Evolutionary conservation across 2,797 vertebrate species (phyloP), one percentile per base, ranked within the genome.

Genomic region (Strix occidentalis): DNA sequence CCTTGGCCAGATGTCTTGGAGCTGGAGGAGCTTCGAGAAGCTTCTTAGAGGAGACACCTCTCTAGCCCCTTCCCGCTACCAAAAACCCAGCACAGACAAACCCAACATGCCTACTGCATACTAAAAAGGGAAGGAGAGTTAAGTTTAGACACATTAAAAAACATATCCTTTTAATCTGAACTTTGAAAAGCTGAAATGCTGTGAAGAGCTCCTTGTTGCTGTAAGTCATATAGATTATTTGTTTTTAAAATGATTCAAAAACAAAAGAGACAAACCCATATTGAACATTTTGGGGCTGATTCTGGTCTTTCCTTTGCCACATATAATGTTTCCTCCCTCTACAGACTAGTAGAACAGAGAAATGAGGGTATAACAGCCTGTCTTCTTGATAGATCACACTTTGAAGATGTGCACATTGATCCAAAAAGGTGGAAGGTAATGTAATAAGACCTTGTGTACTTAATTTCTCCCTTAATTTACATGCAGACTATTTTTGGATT

Each of bases 291-390:
- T 9, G 16, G 3, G 11, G 2, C 4, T 24, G 10, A 63, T 86
- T 93, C 46, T 90, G 19, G 6, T 12, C 7, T 87, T 53, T 81
- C 14, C 37, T 79, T 76, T 64, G 16, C 4, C 11, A 19, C 1
- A 4, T 51, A 11, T 53, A 66, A 46, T 0, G 0, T 28, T 74
- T 71, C 13, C 10, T 51, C 13, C 21, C 7, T 56, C 31, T 53
- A 53, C 37, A 81, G 20, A 18, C 8, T 5, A 78, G 21, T 41
- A 39, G 48, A 80, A 66, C 25, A 78, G 19, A 70, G 12, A 89
- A 89, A 89, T 20, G 11, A 48, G 8, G 13, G 9, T 46, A 41
- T 25, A 64, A 48, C 26, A 58, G 23, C 24, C 8, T 53, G 60
- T 18, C 10, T 90, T 61, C 43, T 20, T 56, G 33, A 88, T 39